These are phyloP conservation scores for Holocentrus rufus DNA, from an alignment of 2,797 vertebrate genomes.

Conservation along the genomic window DNA sequence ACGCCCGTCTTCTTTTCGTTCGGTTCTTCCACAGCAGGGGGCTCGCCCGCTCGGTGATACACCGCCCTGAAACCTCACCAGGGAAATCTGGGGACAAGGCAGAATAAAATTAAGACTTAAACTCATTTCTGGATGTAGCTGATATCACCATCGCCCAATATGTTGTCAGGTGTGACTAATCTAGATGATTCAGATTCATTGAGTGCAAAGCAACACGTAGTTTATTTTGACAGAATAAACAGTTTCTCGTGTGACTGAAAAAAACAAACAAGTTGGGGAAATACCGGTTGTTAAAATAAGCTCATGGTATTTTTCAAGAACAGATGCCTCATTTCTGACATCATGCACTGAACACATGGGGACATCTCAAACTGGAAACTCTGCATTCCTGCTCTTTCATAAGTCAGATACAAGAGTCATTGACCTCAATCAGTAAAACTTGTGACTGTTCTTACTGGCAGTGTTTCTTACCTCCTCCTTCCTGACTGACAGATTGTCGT, in stretches of 20 bases:
- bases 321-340: conserved; percentile 8
- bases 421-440: conserved; percentile 42
- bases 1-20: conserved; percentile 85
- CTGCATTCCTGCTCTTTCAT: conserved; percentile 65
- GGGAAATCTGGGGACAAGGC: conserved; percentile 86
- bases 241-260: neutral
- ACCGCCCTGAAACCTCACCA: conserved; percentile 87
- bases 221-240: neutral
- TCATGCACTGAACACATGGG: conserved; percentile 16
- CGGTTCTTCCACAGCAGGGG: conserved; percentile 90
- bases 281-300: neutral
- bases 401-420: conserved; percentile 15
- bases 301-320: neutral
- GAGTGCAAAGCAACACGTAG: neutral
- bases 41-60: conserved; percentile 84
- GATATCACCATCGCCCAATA: neutral
- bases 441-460: conserved; percentile 37
- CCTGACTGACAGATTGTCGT: conserved; percentile 12
- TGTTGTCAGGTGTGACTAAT: neutral
- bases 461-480: conserved; percentile 28
- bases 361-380: conserved; percentile 62
- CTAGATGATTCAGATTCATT: neutral
- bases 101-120: neutral
- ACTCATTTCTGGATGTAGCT: neutral
- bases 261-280: neutral